phyloP scores from a whole-genome alignment of 2,888 invertebrate species.

The Lagria hirta region DNA sequence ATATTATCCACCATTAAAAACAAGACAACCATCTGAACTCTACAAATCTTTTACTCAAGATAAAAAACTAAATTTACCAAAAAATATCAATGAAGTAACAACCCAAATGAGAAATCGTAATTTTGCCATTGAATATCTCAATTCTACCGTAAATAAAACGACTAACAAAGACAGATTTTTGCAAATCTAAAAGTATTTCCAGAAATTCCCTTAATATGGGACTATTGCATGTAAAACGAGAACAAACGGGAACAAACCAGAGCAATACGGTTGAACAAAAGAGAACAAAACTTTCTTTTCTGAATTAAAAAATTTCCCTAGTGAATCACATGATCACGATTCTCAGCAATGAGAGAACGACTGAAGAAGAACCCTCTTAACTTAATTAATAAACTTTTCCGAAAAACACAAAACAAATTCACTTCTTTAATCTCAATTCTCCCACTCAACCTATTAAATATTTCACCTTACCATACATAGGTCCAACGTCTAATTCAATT shows the following conservation, averaged over 20 bases:
- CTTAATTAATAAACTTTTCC: too few species aligned
- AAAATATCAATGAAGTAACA: slow-evolving; percentile 4
- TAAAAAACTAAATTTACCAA: slow-evolving; percentile 4
- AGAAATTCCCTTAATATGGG: slow-evolving; percentile 1
- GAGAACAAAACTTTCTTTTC: slow-evolving; percentile 11
- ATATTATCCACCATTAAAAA: slow-evolving; percentile 6
- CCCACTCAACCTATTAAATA: too few species aligned
- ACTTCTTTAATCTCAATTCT: too few species aligned
- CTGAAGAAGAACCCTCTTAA: too few species aligned
- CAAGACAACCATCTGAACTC: slow-evolving; percentile 7
- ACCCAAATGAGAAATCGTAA: slow-evolving; percentile 4
- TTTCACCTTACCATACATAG: too few species aligned
- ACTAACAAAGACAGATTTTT: slow-evolving; percentile 4
- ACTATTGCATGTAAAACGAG: slow-evolving; percentile 3
- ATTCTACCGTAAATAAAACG: slow-evolving; percentile 4
- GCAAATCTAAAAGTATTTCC: slow-evolving; percentile 4
- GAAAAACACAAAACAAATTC: too few species aligned
- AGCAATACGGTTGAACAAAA: slow-evolving; percentile 8
- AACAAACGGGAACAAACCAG: slow-evolving; percentile 1
- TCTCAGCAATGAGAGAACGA: too few species aligned
- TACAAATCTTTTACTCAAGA: slow-evolving; percentile 2
- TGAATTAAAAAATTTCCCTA: too few species aligned
- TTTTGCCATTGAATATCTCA: slow-evolving; percentile 2
- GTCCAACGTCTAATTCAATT: too few species aligned
- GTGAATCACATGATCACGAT: too few species aligned